Evolutionary conservation across 2,888 invertebrate species (phyloP).

Genomic region (Xylota sylvarum): DNA sequence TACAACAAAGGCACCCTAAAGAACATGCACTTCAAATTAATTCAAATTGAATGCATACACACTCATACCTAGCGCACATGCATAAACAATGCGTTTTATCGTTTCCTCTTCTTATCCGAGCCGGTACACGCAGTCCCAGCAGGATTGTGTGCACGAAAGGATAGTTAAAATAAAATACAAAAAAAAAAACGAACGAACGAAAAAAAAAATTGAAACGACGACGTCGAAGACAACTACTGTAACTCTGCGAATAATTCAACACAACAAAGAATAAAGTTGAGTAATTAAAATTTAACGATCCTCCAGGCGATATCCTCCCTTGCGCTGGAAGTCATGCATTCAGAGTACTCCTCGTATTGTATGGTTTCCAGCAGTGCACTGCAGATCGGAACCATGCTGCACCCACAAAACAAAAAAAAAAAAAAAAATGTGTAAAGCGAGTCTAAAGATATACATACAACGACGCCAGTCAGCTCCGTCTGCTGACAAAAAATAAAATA

Average conservation of each 20-base stretch:
- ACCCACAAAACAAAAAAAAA: constrained; percentile 33
- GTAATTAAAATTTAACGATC: constrained; percentile 77
- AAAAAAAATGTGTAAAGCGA: too few relatives aligned
- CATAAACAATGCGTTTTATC: constrained; percentile 76
- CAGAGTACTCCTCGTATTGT: constrained; percentile 23
- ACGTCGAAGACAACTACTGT: constrained; percentile 47
- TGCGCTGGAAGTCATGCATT: constrained; percentile 59
- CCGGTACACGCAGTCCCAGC: constrained; percentile 53
- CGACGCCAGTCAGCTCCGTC: too few relatives aligned
- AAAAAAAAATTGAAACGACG: constrained; percentile 18
- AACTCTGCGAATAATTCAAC: constrained; percentile 73
- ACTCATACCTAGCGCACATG: constrained; percentile 45
- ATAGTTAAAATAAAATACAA: constrained; percentile 61
- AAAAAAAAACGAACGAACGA: constrained; percentile 31
- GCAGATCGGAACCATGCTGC: constrained; percentile 37
- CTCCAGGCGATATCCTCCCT: constrained; percentile 71
- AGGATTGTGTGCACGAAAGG: constrained; percentile 47
- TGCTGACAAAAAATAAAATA: too few relatives aligned
- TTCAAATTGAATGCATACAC: constrained; percentile 65
- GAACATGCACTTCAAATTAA: constrained; percentile 71
- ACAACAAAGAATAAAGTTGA: constrained; percentile 77
- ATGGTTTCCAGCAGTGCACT: constrained; percentile 45
- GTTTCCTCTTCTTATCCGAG: constrained; percentile 57
- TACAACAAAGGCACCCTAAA: constrained; percentile 35
- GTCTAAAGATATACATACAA: background rate